phyloP scores from a whole-genome alignment of 1,140 invertebrate species.

The Drosophila rufa region DNA sequence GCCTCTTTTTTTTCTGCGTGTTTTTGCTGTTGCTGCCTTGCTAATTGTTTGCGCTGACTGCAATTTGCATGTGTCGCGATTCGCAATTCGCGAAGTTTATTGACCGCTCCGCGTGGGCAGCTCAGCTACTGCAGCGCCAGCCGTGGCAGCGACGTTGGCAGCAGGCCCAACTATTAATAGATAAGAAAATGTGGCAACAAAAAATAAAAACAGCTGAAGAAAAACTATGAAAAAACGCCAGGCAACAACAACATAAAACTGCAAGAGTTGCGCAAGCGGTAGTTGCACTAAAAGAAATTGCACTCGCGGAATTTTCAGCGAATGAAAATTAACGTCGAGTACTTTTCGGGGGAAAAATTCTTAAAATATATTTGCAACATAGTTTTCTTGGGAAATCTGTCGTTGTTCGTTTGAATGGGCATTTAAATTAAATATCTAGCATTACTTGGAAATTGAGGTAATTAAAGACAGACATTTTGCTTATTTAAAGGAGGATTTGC shows the following conservation, averaged over 20 bases:
- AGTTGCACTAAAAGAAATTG: conserved; percentile 39
- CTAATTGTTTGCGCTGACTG: conserved; percentile 58
- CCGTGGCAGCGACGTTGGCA: conserved; percentile 29
- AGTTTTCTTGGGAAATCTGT: conserved; percentile 8
- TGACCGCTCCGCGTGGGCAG: conserved; percentile 75
- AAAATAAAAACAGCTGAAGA: conserved; percentile 42
- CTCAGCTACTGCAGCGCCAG: conserved; percentile 36
- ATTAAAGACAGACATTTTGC: background rate
- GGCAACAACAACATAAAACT: conserved; percentile 16
- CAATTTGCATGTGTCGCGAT: conserved; percentile 81
- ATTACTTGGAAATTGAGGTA: background rate
- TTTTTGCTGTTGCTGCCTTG: conserved; percentile 45
- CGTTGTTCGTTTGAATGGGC: background rate
- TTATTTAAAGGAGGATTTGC: too few species aligned
- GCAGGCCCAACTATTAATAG: conserved; percentile 78
- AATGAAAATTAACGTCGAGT: conserved; percentile 9
- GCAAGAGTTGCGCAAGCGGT: conserved; percentile 37
- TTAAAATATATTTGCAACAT: conserved; percentile 19
- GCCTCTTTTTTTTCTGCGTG: conserved; percentile 61
- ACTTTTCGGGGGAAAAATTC: conserved; percentile 20
- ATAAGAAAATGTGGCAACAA: conserved; percentile 80
- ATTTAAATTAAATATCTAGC: background rate
- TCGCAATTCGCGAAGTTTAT: conserved; percentile 64
- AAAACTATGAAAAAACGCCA: conserved; percentile 24
- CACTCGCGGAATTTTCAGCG: conserved; percentile 10